Evolutionary conservation across 2,797 vertebrate species (phyloP), one percentile per base, ranked within the genome.

Genomic region (Melopsittacus undulatus): DNA sequence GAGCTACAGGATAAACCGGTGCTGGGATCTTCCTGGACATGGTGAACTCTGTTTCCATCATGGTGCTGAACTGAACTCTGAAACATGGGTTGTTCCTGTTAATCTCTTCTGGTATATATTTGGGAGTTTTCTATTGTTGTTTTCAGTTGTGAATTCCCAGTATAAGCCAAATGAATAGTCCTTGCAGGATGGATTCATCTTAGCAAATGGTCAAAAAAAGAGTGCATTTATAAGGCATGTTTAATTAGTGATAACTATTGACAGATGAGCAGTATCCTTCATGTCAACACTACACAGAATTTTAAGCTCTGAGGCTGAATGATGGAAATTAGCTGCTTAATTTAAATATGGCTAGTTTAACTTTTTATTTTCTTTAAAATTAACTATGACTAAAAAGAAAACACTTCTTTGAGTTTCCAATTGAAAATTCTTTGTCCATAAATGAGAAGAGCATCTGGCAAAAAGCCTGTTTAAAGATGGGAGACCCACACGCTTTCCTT

Each of bases 61-160:
- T 5, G 76, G 5, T 26, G 83, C 82, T 15, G 40, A 22, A 7
- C 38, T 13, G 49, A 56, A 56, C 75, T 45, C 70, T 66, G 54
- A 7, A 14, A 8, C 34, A 56, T 5, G 0, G 5, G 32, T 10
- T 4, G 9, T 16, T 64, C 32, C 61, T 49, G 38, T 36, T 42
- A 1, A 1, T 10, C 2, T 8, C 62, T 26, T 3, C 0, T 2
- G n/a, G 2, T 11, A 3, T 20, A 0, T 9, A 14, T 14, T 40
- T 26, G 14, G 5, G 62, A 26, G 27, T 21, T 80, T 40, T 48
- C 75, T 3, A 0, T 54, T 69, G 74, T 40, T 81, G 5, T 36
- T 83, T 83, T 45, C 87, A 26, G 48, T 19, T 68, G 52, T 64
- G 80, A 59, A 20, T 68, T 86, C 49, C 66, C 49, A 38, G 27